Evolutionary conservation across 2,797 vertebrate species (phyloP).

Genomic region (Enteromius radiatus): DNA sequence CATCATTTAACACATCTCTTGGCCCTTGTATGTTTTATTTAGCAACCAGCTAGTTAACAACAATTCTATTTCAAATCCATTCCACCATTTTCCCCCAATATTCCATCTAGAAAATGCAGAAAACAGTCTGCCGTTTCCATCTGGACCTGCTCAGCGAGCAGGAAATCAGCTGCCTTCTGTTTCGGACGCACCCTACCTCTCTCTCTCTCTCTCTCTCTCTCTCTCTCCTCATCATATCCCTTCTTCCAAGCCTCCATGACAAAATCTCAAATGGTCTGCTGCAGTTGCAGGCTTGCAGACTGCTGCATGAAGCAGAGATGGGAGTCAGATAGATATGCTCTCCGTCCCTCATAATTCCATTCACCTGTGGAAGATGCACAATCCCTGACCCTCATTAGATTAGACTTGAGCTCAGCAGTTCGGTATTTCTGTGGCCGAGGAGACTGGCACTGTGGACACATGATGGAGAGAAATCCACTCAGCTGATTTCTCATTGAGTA

Average conservation of each 20-base stretch:
- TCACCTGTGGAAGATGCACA: constrained; percentile 42
- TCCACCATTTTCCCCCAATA: background rate
- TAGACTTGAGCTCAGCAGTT: background rate
- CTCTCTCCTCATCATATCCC: background rate
- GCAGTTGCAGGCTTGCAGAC: constrained; percentile 37
- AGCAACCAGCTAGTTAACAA: background rate
- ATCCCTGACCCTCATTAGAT: constrained; percentile 58
- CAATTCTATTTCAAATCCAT: background rate
- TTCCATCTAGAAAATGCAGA: background rate
- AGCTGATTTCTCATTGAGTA: constrained; percentile 42
- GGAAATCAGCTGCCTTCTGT: constrained; percentile 17
- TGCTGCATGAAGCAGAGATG: constrained; percentile 49
- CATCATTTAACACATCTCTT: background rate
- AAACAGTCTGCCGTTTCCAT: constrained; percentile 15
- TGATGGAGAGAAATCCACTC: constrained; percentile 20
- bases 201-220: background rate
- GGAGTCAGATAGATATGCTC: constrained; percentile 53
- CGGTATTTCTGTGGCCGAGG: background rate
- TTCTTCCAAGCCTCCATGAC: constrained; percentile 1
- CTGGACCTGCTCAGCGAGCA: constrained; percentile 11
- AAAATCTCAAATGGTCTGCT: constrained; percentile 44
- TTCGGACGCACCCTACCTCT: background rate
- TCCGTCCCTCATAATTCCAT: constrained; percentile 43
- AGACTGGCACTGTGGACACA: constrained; percentile 17
- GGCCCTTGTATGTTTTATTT: background rate